Evolutionary conservation across 1,140 invertebrate species (phyloP), one percentile per base, ranked within the genome.

Genomic region (Leguminivora glycinivorella): DNA sequence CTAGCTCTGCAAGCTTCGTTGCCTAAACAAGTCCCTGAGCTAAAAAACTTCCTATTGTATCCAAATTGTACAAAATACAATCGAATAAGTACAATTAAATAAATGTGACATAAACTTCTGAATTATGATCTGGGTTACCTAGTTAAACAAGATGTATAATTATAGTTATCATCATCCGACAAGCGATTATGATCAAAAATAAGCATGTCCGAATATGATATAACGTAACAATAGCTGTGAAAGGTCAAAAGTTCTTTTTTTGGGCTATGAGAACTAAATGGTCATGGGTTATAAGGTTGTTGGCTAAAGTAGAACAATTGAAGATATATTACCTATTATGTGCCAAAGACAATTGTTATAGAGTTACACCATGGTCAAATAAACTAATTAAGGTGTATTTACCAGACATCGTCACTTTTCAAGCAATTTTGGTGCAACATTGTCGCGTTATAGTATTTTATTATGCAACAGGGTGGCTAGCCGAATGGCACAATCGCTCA

Each of bases 161-260:
- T 25, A 4, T 56, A 3, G 52, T 29, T 58, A 29, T 25, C 56
- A 14, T 58, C 56, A 52, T 52, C 47, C 47, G 43, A 47, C 43
- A 22, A 52, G 56, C 56, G 56, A 58, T 58, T 58, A 58, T 58
- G 12, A 29, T 58, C 56, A 58, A 58, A 58, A 29, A 26, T 56
- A 58, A 58, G 56, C 56, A 26, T 12, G 56, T 58, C 56, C 24
- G 56, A 58, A 26, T 58, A 58, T 58, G 56, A 58, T 58, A 25
- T 14, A 58, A 58, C 25, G 56, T 58, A 58, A 58, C 56, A 56
- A 56, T 56, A 9, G 56, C 25, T 58, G 56, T 1, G 56, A 58
- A 58, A 58, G 56, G 56, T 58, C 56, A 58, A 14, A n/a, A 1
- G 52, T 56, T 22, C 2, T 56, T 58, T 58, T 58, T n/a, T 26